Conservation (phyloP, 2,888 invertebrate genomes). For the Itoplectis maculator region DNA sequence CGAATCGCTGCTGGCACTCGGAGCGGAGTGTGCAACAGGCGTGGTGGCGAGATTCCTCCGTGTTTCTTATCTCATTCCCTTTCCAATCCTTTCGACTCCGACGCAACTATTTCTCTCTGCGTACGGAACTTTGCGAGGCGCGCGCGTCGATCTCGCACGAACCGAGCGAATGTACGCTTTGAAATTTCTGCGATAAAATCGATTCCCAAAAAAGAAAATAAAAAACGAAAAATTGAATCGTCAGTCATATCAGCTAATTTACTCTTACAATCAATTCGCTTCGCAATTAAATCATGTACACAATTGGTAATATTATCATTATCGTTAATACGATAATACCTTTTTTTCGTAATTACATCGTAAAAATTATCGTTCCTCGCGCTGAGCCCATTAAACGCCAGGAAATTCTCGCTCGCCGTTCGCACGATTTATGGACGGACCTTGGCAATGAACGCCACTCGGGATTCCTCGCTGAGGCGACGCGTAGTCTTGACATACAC, state of each 20-base stretch:
- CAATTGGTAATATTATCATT: neutral
- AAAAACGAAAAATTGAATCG: neutral
- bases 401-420: neutral
- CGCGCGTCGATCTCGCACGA: neutral
- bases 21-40: constrained; percentile 53
- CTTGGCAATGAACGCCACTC: constrained; percentile 38
- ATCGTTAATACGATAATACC: neutral
- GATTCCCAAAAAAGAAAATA: neutral
- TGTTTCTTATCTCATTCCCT: constrained; percentile 58
- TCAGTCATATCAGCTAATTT: neutral
- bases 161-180: neutral
- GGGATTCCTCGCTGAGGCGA: constrained; percentile 39
- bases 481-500: constrained; percentile 48
- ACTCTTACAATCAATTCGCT: neutral
- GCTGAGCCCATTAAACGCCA: neutral
- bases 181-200: neutral
- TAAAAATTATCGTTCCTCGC: neutral
- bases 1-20: constrained; percentile 48
- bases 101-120: constrained; percentile 18
- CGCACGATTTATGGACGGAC: constrained; percentile 5
- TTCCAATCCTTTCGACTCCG: constrained; percentile 56
- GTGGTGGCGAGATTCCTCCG: constrained; percentile 61
- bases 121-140: neutral
- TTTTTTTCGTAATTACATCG: neutral
- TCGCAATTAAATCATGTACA: neutral